A percentile compares a stretch with the other conserved stretches of the same genome.
phyloP scores from a whole-genome alignment of 35 echinoderm and acorn worm species.

The Ptychodera flava region DNA sequence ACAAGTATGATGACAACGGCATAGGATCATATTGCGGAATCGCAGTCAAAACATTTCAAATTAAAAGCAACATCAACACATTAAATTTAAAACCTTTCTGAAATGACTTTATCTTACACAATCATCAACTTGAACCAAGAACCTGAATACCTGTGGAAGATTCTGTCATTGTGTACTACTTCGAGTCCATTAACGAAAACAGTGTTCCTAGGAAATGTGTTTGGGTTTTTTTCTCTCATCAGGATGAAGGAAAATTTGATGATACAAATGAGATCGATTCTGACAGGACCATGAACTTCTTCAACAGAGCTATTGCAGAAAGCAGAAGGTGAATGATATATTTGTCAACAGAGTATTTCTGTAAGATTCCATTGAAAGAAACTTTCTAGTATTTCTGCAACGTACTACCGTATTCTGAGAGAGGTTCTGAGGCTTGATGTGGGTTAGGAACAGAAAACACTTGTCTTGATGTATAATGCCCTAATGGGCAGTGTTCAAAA shows the following conservation, averaged over 20 bases:
- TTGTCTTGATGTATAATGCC: background rate
- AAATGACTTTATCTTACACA: too few species aligned
- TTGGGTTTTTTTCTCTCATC: background rate
- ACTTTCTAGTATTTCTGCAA: background rate
- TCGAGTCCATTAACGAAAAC: too few species aligned
- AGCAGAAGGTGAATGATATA: constrained; percentile 55
- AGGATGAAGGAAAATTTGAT: background rate
- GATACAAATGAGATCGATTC: background rate
- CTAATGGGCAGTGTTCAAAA: background rate
- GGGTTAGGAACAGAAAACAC: background rate
- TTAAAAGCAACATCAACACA: too few species aligned
- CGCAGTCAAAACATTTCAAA: too few species aligned
- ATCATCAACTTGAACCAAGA: too few species aligned
- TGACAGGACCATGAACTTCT: constrained; percentile 51
- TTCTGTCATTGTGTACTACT: too few species aligned
- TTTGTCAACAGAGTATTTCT: too few species aligned
- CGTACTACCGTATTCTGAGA: background rate
- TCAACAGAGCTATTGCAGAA: constrained; percentile 77
- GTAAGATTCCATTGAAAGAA: background rate
- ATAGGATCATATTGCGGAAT: too few species aligned
- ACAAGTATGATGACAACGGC: too few species aligned
- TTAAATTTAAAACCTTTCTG: too few species aligned
- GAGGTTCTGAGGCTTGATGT: background rate
- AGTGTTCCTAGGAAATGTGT: too few species aligned
- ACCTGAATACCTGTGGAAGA: too few species aligned